Percentiles rank a stretch among this genome's conserved stretches.
phyloP scores from a whole-genome alignment of 2,888 invertebrate species.

The Anodontia alba region DNA sequence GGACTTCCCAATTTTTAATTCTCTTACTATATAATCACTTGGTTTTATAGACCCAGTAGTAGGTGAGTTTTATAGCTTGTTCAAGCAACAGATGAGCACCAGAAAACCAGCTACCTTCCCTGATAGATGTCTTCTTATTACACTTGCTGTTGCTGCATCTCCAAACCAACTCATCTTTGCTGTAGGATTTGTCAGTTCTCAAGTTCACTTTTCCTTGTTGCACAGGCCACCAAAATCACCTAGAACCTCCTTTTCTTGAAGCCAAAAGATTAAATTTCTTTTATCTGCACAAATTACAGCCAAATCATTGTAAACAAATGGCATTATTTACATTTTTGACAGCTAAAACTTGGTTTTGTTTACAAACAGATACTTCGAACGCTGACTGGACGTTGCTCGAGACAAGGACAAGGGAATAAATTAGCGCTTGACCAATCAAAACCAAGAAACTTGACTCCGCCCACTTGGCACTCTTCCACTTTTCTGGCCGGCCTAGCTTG shows the following conservation, averaged over 20 bases:
- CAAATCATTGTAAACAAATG: not conserved
- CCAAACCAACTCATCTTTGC: too few species aligned
- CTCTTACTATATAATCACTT: not conserved
- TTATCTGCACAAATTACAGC: too few species aligned
- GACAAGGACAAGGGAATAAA: not conserved
- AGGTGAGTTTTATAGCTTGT: slow-evolving; percentile 24
- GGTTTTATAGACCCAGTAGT: slow-evolving; percentile 16
- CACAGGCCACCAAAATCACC: too few species aligned
- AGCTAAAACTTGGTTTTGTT: not conserved
- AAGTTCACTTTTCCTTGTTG: too few species aligned
- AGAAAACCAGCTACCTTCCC: slow-evolving; percentile 25
- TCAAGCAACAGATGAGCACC: slow-evolving; percentile 13
- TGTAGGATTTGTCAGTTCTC: too few species aligned
- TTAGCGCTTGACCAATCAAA: not conserved
- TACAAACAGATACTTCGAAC: not conserved
- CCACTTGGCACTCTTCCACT: not conserved
- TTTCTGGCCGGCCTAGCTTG: not conserved
- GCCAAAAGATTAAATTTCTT: too few species aligned
- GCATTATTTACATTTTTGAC: too few species aligned
- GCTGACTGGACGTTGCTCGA: not conserved
- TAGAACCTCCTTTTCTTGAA: too few species aligned
- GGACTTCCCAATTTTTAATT: not conserved
- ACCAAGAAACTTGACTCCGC: too few species aligned
- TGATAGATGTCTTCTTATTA: slow-evolving; percentile 17
- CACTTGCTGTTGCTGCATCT: too few species aligned